These are phyloP conservation scores for Oriolus oriolus DNA, from an alignment of 2,113 vertebrate species.

Conservation along the genomic window DNA sequence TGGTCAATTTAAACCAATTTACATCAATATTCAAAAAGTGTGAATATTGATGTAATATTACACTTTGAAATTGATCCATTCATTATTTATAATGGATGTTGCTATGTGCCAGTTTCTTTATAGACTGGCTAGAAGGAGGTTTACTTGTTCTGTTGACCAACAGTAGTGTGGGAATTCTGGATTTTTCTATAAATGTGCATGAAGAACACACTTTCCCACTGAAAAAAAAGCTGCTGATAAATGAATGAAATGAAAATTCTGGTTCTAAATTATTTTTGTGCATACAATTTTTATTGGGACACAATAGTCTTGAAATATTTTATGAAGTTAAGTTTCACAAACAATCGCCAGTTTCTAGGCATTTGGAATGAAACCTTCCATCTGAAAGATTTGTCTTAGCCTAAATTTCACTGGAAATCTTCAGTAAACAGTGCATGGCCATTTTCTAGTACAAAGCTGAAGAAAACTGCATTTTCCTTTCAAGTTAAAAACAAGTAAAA, in stretches of 20 bases:
- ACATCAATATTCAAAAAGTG: constrained; percentile 25
- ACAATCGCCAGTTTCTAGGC: not conserved
- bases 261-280: not conserved
- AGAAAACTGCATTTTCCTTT: not conserved
- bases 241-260: not conserved
- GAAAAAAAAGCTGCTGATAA: not conserved
- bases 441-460: not conserved
- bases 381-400: not conserved
- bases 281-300: not conserved
- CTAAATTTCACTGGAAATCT: not conserved
- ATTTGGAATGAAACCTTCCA: not conserved
- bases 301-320: not conserved
- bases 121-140: not conserved
- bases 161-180: not conserved
- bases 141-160: not conserved
- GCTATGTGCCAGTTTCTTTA: not conserved
- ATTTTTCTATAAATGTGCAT: not conserved
- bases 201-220: not conserved
- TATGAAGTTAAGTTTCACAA: not conserved
- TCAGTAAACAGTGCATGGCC: not conserved
- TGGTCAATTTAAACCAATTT: constrained; percentile 54
- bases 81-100: not conserved
- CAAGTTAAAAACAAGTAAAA: not conserved
- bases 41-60: constrained; percentile 8
- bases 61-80: not conserved